A percentile compares a stretch with the other conserved stretches of the same genome.
Conservation (phyloP, 2,888 invertebrate genomes). For the Cosmopolites sordidus region DNA sequence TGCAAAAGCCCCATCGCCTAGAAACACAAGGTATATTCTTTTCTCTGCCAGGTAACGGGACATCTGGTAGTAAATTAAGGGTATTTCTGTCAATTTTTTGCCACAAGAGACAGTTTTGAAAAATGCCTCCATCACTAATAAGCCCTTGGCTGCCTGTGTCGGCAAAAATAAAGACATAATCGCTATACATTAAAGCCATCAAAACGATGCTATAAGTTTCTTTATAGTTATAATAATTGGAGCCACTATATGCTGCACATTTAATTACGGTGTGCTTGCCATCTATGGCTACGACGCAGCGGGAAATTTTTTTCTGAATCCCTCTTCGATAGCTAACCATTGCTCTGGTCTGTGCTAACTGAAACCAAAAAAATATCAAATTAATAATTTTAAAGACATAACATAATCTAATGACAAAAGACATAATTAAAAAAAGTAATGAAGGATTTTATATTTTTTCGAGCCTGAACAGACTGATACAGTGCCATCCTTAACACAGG, state of each 20-base stretch:
- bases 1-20: no score
- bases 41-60: conserved; percentile 6
- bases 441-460: conserved; percentile 8
- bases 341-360: conserved; percentile 3
- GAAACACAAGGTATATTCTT: conserved; percentile 18
- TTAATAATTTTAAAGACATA: no score
- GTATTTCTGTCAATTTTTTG: no score
- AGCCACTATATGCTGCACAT: conserved; percentile 29
- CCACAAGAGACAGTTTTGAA: no score
- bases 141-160: not conserved
- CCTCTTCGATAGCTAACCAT: conserved; percentile 11
- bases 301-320: conserved; percentile 8
- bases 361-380: not conserved
- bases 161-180: not conserved
- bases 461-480: conserved; percentile 8
- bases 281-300: conserved; percentile 34
- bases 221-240: conserved; percentile 21
- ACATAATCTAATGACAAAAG: conserved; percentile 3
- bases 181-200: not conserved
- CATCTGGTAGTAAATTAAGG: conserved; percentile 13
- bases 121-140: no score
- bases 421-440: not conserved
- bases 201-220: not conserved
- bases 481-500: conserved; percentile 9
- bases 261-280: no score